These are phyloP conservation scores for Dromococcyx pavoninus DNA, from an alignment of 2,797 vertebrate genomes.

Conservation along the genomic window DNA sequence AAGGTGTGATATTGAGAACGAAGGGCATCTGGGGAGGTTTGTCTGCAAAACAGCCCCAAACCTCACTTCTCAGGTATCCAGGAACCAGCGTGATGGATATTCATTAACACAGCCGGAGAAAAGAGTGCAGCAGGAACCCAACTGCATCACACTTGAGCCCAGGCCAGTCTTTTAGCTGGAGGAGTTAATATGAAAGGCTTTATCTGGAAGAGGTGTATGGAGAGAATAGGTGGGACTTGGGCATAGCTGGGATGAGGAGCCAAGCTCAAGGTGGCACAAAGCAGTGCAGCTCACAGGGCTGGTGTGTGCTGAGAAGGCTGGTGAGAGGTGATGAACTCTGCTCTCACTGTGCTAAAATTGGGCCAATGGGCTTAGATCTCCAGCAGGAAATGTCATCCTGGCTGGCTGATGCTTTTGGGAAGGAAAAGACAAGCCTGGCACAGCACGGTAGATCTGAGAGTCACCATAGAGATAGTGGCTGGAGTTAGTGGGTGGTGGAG, in stretches of 20 bases:
- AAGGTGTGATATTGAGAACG: background rate
- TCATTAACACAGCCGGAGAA: background rate
- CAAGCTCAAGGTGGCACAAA: background rate
- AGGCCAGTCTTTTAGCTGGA: background rate
- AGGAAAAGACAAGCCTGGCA: background rate
- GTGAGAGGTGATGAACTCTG: background rate
- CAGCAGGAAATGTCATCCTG: background rate
- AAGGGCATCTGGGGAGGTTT: background rate
- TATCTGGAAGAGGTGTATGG: background rate
- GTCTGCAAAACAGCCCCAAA: background rate
- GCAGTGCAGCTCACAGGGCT: background rate
- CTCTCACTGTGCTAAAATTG: background rate
- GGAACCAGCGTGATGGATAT: background rate
- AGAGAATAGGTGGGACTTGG: background rate
- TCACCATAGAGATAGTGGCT: conserved; percentile 31
- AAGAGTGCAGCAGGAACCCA: background rate
- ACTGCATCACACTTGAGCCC: rapidly evolving
- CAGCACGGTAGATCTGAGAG: background rate
- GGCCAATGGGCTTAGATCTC: background rate
- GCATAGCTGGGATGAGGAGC: rapidly evolving
- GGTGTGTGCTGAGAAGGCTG: rapidly evolving
- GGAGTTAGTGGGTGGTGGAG: background rate
- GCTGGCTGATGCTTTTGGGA: background rate
- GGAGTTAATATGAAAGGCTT: background rate
- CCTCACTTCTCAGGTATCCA: background rate